These are phyloP conservation scores for Acrossocheilus fasciatus DNA, from an alignment of 2,797 vertebrate genomes.

Conservation along the genomic window DNA sequence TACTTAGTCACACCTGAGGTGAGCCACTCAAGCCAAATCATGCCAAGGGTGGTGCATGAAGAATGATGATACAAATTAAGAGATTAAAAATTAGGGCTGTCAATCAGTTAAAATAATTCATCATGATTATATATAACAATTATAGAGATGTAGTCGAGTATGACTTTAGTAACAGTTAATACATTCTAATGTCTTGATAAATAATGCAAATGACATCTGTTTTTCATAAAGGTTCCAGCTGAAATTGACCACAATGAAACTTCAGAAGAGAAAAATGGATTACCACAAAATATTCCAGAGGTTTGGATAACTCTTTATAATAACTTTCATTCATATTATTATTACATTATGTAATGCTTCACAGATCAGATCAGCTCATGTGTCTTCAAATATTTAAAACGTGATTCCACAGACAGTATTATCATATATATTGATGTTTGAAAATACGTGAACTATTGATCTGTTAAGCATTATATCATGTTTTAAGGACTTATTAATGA, in stretches of 20 bases:
- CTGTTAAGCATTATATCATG: slow-evolving; percentile 4
- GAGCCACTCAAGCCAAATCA: background rate
- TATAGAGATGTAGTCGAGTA: background rate
- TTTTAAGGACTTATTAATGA: background rate
- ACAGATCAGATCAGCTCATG: background rate
- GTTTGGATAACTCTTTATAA: slow-evolving; percentile 61
- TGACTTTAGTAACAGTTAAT: no score
- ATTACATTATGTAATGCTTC: background rate
- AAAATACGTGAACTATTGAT: background rate
- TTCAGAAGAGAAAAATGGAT: slow-evolving; percentile 59
- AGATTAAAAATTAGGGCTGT: background rate
- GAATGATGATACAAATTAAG: background rate
- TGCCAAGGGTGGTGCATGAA: background rate
- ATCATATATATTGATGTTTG: slow-evolving; percentile 8
- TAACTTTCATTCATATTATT: slow-evolving; percentile 14
- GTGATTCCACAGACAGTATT: background rate
- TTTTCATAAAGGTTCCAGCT: slow-evolving; percentile 56
- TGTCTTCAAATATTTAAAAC: background rate
- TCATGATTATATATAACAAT: background rate
- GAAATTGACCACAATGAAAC: slow-evolving; percentile 52
- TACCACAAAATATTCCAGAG: slow-evolving; percentile 64
- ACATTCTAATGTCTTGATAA: slow-evolving; percentile 7
- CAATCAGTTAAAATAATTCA: background rate
- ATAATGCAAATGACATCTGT: slow-evolving; percentile 25
- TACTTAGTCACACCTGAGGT: background rate